Percentiles rank a stretch among this genome's conserved stretches.
Conservation (phyloP, 2,113 vertebrate genomes). For the Aythya baeri region DNA sequence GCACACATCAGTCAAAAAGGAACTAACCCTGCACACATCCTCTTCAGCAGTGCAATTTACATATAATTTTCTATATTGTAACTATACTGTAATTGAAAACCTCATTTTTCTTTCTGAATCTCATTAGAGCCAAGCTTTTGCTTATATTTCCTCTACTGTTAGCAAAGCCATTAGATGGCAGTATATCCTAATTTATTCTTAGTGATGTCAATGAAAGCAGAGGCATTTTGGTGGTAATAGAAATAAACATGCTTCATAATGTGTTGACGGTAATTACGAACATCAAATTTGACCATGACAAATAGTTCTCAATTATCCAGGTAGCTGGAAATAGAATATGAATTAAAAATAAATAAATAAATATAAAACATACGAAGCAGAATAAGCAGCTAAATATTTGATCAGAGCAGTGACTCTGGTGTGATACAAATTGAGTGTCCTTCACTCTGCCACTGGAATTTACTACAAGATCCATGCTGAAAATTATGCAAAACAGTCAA, state of each 20-base stretch:
- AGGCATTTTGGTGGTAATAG: not conserved
- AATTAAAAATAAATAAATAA: not conserved
- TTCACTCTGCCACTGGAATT: not conserved
- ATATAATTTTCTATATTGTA: not conserved
- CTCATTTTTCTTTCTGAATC: not conserved
- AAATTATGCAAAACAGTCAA: not conserved
- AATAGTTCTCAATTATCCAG: not conserved
- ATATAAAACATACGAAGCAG: not conserved
- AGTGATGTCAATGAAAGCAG: not conserved
- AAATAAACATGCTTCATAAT: not conserved
- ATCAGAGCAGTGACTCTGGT: not conserved
- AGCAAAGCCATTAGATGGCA: conserved; percentile 66
- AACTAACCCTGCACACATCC: not conserved
- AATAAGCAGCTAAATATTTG: not conserved
- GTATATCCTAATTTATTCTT: conserved; percentile 37
- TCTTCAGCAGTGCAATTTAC: not conserved
- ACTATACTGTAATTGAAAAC: not conserved
- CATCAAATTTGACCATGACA: not conserved
- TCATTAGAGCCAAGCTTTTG: not conserved
- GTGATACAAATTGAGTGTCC: not conserved
- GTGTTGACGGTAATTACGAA: not conserved
- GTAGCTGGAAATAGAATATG: not conserved
- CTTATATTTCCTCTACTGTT: not conserved
- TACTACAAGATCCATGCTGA: not conserved
- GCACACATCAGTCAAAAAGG: not conserved